Base-by-base conservation (phyloP, 53 echinoderm and acorn worm genomes). In the Luidia sarsii region DNA sequence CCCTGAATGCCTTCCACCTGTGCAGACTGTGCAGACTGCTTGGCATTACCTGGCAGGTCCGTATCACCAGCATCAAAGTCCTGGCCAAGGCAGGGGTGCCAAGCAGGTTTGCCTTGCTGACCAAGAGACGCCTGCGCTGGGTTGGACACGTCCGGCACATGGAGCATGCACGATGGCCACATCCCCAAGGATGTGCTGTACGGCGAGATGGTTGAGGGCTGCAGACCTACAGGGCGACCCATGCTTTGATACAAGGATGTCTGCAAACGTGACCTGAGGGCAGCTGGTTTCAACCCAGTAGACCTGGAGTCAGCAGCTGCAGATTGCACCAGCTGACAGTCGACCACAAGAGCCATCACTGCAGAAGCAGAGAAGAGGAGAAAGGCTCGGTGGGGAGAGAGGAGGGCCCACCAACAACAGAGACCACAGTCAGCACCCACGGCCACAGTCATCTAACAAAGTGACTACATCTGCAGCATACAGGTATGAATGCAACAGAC, bases 101-200 rank as follows among this genome's bases (percentile, higher is more conserved):
- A 8, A 48, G 48, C 24, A 69, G 62, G 28, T 62, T 20, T 18
- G 1, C 39, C 4, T 64, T 79, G 20, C 80, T 79, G 0, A 1
- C 19, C 2, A 7, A 79, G 45, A 5, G 43, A n/a, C 37, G 63
- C 28, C 61, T 79, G 3, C 48, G 43, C 31, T 79, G 80, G 80
- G n/a, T 48, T 6, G 81, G 81, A 15, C 66, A 81, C 19, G 81
- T 65, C 19, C 4, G 24, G 0, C 66, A n/a, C n/a, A n/a, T n/a
- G n/a, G n/a, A n/a, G 46, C 13, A 79, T 79, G 61, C 0, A 27
- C 2, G 66, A 81, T 32, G 65, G 50, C 3, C 2, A 67, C 9
- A 81, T 73, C 1, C 84, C 72, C 15, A 82, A 53, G 6, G 57
- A 31, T 2, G 13, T 82, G 1, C 37, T 84, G 43, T 70, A 84